These are phyloP conservation scores for Dicerorhinus sumatrensis DNA, from an alignment of 2,113 vertebrate genomes.

Conservation along the genomic window DNA sequence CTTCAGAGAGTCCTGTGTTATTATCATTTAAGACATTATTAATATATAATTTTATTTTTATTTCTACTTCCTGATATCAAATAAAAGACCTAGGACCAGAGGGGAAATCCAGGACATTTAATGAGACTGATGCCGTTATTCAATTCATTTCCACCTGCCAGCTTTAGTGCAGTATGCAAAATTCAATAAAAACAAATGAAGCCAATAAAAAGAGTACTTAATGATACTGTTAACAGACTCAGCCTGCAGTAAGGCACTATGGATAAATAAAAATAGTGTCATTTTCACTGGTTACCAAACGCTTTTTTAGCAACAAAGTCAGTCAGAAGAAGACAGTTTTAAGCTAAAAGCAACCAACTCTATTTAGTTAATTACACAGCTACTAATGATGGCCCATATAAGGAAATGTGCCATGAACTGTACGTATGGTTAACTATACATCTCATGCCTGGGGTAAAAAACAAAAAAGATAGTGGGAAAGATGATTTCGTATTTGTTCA, in stretches of 20 bases:
- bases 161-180: not conserved
- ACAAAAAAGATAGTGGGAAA: not conserved
- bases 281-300: slow-evolving; percentile 77
- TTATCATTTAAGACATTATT: slow-evolving; percentile 7
- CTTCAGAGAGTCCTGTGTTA: not conserved
- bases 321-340: slow-evolving; percentile 71
- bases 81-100: not conserved
- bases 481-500: not conserved
- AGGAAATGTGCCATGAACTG: not conserved
- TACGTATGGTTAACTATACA: not conserved
- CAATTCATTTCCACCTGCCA: slow-evolving; percentile 54
- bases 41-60: not conserved
- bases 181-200: slow-evolving; percentile 77
- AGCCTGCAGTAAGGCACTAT: slow-evolving; percentile 58
- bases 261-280: slow-evolving; percentile 78
- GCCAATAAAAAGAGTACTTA: slow-evolving; percentile 76
- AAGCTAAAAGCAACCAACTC: slow-evolving; percentile 52
- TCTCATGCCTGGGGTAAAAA: not conserved
- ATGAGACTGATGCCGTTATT: not conserved
- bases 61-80: not conserved
- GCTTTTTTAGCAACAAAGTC: slow-evolving; percentile 73
- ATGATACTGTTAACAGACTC: slow-evolving; percentile 61
- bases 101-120: not conserved
- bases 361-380: slow-evolving; percentile 50
- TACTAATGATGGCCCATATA: not conserved